Evolutionary conservation across 2,888 invertebrate genomes (phyloP), one percentile per base, ranked within the genome.

Genomic region (Lissonota sp.): DNA sequence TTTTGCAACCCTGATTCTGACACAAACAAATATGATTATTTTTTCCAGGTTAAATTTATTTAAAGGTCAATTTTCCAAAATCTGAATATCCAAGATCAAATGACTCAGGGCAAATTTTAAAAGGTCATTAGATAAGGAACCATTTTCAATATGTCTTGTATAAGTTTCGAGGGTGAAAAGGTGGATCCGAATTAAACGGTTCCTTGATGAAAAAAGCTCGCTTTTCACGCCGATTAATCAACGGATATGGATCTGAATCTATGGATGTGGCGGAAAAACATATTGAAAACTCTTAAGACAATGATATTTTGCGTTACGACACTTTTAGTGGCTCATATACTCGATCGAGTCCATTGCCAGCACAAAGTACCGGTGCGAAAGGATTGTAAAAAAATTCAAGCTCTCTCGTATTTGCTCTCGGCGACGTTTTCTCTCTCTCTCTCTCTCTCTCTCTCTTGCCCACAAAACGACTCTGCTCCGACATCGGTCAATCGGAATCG

Each of bases 401-500:
- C 26, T 26, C 26, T 26, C 26, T 66, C 66, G 14, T 44, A 55
- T 60, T 40, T 73, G 62, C 57, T 14, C 37, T 39, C 70, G 46
- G 67, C 51, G 44, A 66, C 46, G 57, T 57, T 16, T 40, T 26
- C 26, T 51, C 39, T 14, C 46, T 73, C 62, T 63, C 42, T 39
- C 6, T 66, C 46, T 39, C 16, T 71, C n/a, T n/a, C 26, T 26
- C 8, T 16, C 49, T 49, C 49, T 49, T 39, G 14, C 1, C 26
- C 26, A 26, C 26, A 26, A 26, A 26, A 16, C 39, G 4, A 14
- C 57, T 77, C 70, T 26, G 26, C 26, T 26, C 26, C 26, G 26
- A 26, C 26, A 42, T 70, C 70, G 81, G 76, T 80, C 67, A 80
- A 80, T 80, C 80, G 80, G 69, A 78, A 78, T 81, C 74, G 79